Evolutionary conservation across 2,113 vertebrate species (phyloP), one percentile per base, ranked within the genome.

Genomic region (Hucho hucho): DNA sequence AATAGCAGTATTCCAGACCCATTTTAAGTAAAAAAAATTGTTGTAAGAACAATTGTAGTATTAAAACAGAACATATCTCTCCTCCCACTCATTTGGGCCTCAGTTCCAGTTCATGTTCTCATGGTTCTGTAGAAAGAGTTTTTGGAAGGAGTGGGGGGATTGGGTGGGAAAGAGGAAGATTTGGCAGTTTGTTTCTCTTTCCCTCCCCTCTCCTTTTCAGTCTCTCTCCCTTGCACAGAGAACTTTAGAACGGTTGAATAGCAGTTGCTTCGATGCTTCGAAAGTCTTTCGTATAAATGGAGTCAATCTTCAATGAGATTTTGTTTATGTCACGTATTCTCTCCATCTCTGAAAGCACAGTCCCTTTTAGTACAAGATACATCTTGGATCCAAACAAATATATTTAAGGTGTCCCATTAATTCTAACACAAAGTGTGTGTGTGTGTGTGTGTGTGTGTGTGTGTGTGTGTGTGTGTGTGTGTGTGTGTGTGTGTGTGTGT

Each of bases 21-120:
- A 77, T 89, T 91, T 89, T 89, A 89, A 92, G 87, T 92, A 91
- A 90, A 93, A 93, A n/a, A 93, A 94, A 93, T 75, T 83, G 79
- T 84, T 79, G 89, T 91, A 93, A 90, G 89, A 93, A 93, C 87
- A 90, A 90, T 93, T 79, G 65, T 85, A 81, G 88, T 94, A 93
- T 92, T 93, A 93, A 93, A 94, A 94, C 87, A 86, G 79, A 86
- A 89, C 74, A 37, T 80, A 86, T 87, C 86, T 87, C 86, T 83
- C 76, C 53, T 79, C 79, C 71, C 73, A 37, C 81, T 58, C 61
- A 69, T 64, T 74, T 29, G 64, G 79, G 76, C 32, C 76, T 69
- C 32, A 24, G 67, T n/a, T n/a, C n/a, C n/a, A n/a, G n/a, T 32
- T 64, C 64, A 79, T 46, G 9, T 70, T 87, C 78, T 84, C 78